Evolutionary conservation across 2,888 invertebrate species (phyloP), one percentile per base, ranked within the genome.

Genomic region (Ethmia dodecea): DNA sequence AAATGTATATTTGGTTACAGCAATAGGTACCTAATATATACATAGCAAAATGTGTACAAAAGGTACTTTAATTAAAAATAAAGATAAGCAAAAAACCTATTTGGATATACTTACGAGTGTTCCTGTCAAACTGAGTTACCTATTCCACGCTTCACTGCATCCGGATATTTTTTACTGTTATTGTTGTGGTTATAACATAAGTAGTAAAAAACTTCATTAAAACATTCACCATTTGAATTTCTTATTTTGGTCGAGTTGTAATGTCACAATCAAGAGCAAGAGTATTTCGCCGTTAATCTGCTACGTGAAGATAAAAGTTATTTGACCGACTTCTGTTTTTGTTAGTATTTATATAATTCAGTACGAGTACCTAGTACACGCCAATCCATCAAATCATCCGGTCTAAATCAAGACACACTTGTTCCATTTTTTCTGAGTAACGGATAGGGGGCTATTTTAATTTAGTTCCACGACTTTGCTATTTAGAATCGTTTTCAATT

Each of bases 401-500:
- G n/a, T n/a, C n/a, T n/a, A n/a, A n/a, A n/a, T n/a, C n/a, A n/a
- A n/a, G n/a, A n/a, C n/a, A n/a, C n/a, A n/a, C n/a, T n/a, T n/a
- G n/a, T n/a, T n/a, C n/a, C n/a, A n/a, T n/a, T n/a, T n/a, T n/a
- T n/a, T n/a, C n/a, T n/a, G n/a, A n/a, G n/a, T n/a, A n/a, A n/a
- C n/a, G n/a, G n/a, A n/a, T 18, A 18, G 18, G 6, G 5, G 18
- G 18, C 38, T 47, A n/a, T 62, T 62, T 60, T 52, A 55, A 57
- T 67, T 70, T 68, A 58, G 62, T 60, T 60, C 52, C 47, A 45
- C 46, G 60, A n/a, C n/a, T n/a, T n/a, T n/a, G 56, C 45, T 57
- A 40, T 57, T 60, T 62, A 56, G 63, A 70, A 68, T 73, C 66
- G 55, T 68, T 80, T 79, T 80, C 75, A 78, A 79, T 81, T 76